phyloP scores from a whole-genome alignment of 2,888 invertebrate genomes.

The Marasmarcha lunaedactyla region DNA sequence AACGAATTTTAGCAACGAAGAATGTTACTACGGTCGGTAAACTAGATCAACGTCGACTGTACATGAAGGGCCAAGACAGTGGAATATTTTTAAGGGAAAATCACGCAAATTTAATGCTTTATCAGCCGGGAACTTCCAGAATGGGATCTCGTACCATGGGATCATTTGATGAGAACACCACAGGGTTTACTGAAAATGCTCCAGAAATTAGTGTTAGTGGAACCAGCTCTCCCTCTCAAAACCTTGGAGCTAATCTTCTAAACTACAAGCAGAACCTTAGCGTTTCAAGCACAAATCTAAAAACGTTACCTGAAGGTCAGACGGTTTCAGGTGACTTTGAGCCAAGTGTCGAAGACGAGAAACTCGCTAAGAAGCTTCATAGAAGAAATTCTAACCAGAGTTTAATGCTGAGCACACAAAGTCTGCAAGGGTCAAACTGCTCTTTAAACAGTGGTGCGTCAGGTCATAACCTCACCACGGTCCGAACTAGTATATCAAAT shows the following conservation, averaged over 20 bases:
- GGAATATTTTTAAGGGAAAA: slow-evolving; percentile 61
- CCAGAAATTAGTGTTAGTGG: slow-evolving; percentile 49
- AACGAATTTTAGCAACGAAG: slow-evolving; percentile 54
- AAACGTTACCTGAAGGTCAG: slow-evolving; percentile 78
- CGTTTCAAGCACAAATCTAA: slow-evolving; percentile 77
- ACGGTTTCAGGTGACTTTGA: slow-evolving; percentile 74
- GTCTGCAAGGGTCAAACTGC: slow-evolving; percentile 66
- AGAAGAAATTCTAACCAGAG: slow-evolving; percentile 74
- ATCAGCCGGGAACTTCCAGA: slow-evolving; percentile 52
- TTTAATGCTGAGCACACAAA: slow-evolving; percentile 66
- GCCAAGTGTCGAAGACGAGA: slow-evolving; percentile 50
- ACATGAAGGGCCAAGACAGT: slow-evolving; percentile 60
- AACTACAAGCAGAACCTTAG: slow-evolving; percentile 74
- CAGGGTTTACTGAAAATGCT: slow-evolving; percentile 38
- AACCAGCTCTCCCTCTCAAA: slow-evolving; percentile 31
- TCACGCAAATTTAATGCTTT: slow-evolving; percentile 60
- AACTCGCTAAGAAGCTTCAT: slow-evolving; percentile 58
- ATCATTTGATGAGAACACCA: slow-evolving; percentile 59
- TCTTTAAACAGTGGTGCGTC: slow-evolving; percentile 57
- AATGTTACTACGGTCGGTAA: slow-evolving; percentile 25
- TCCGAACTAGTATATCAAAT: slow-evolving; percentile 56
- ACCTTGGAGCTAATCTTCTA: slow-evolving; percentile 66
- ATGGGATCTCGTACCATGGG: slow-evolving; percentile 55
- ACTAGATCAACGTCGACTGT: slow-evolving; percentile 43
- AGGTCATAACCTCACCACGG: slow-evolving; percentile 50